Evolutionary conservation across 2,888 invertebrate species (phyloP), one percentile per base, ranked within the genome.

Genomic region (Epirrhoe tristata): DNA sequence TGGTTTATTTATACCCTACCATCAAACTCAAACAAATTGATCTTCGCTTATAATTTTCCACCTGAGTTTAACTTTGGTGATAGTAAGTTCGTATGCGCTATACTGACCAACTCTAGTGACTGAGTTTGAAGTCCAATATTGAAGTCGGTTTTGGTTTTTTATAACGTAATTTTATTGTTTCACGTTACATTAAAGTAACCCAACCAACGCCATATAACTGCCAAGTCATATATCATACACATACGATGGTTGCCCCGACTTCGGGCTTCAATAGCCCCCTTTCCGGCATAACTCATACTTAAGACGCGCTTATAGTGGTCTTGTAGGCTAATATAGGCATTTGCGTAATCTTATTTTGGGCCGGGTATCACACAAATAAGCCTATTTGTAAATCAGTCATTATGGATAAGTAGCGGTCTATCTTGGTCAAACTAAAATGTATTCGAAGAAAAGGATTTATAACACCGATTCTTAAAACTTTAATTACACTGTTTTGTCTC

Each of bases 271-370:
- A 39, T 6, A 39, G 10, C 39, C 10, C 39, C 39, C 39, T 43
- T 43, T 12, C 39, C 39, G 39, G 12, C 39, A 43, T 43, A 43
- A 43, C 39, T 43, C 12, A 43, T 43, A 43, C 39, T 43, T 43
- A 43, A 43, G 39, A 43, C 12, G n/a, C n/a, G 31, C 14, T 24
- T 46, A 56, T 56, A 46, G 46, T 32, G 46, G 14, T 31, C 32
- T 46, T 57, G 57, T 12, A 46, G 57, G 46, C 57, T 57, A 46
- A 57, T 57, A 57, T 32, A 32, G 46, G 57, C 31, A 57, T 32
- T 57, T 57, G 46, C 32, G 31, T 57, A 57, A 48, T 57, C 46
- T 57, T 48, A 14, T 31, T 57, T 57, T 43, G 39, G 31, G 46
- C 31, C 32, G 46, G 32, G 46, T 46, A 31, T 57, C 46, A 43